Evolutionary conservation across 2,113 vertebrate genomes (phyloP).

Genomic region (Synodontis membranacea): DNA sequence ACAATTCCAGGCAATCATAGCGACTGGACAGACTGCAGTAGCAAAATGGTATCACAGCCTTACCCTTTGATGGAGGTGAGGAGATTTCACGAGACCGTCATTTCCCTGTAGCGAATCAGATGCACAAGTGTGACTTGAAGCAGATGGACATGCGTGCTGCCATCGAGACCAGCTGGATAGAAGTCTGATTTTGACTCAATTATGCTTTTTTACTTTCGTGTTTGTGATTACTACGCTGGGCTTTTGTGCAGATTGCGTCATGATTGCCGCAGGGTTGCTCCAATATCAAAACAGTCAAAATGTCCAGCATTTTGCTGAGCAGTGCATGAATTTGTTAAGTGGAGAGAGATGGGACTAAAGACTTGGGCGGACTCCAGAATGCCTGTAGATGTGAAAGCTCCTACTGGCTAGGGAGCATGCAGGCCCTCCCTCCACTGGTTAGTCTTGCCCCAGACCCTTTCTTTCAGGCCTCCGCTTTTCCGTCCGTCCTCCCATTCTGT

Average conservation of each 20-base stretch:
- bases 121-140: constrained; percentile 26
- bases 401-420: constrained; percentile 13
- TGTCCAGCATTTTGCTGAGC: constrained; percentile 16
- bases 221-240: background rate
- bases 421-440: constrained; percentile 31
- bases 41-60: constrained; percentile 4
- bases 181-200: background rate
- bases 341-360: constrained; percentile 30
- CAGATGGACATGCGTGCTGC: constrained; percentile 15
- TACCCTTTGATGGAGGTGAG: constrained; percentile 1
- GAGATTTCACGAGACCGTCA: constrained; percentile 7
- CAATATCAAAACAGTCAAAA: constrained; percentile 7
- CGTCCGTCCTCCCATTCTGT: constrained; percentile 29
- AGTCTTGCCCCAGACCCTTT: constrained; percentile 12
- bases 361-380: constrained; percentile 31
- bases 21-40: background rate
- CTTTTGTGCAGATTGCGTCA: constrained; percentile 2
- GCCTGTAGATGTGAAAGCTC: constrained; percentile 28
- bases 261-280: background rate
- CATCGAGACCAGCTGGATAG: background rate
- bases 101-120: constrained; percentile 15
- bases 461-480: background rate
- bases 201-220: background rate
- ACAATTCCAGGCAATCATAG: constrained; percentile 23
- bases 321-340: constrained; percentile 38